A percentile compares a stretch with the other conserved stretches of the same genome.
Conservation (phyloP, 2,888 invertebrate genomes). For the Tetheella fluctuosa region DNA sequence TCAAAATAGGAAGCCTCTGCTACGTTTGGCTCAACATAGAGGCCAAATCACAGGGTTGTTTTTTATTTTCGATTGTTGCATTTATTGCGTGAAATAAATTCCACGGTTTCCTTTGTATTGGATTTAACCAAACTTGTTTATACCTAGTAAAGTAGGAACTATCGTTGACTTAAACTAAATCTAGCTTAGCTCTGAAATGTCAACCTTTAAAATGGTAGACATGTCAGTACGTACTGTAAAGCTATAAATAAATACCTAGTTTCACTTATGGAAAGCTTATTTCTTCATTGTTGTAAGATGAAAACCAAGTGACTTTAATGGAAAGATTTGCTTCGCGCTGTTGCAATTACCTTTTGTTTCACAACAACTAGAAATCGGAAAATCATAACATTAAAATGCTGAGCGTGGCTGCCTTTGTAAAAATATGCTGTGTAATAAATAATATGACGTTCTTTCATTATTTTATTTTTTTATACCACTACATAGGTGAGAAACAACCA, state of each 20-base stretch:
- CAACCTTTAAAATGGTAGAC: no score
- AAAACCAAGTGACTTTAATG: slow-evolving; percentile 37
- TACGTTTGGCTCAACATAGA: slow-evolving; percentile 33
- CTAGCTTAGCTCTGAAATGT: no score
- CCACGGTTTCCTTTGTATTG: slow-evolving; percentile 27
- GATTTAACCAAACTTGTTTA: slow-evolving; percentile 29
- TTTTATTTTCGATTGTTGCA: slow-evolving; percentile 8
- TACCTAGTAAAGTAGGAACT: neutral
- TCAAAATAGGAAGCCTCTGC: slow-evolving; percentile 31
- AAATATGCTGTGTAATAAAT: no score
- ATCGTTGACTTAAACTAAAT: no score
- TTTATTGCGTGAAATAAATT: slow-evolving; percentile 37
- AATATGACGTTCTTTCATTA: no score
- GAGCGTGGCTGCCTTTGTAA: no score
- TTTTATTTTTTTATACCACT: no score
- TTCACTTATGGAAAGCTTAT: slow-evolving; percentile 1
- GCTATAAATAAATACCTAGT: neutral
- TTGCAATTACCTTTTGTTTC: slow-evolving; percentile 56
- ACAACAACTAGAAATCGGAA: slow-evolving; percentile 19
- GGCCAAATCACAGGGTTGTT: slow-evolving; percentile 24
- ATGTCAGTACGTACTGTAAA: no score
- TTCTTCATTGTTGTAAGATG: neutral
- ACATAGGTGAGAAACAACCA: no score
- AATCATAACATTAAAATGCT: neutral
- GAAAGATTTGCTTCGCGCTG: slow-evolving; percentile 48